Conservation (phyloP, 1,140 invertebrate species). For the Diachasmimorpha longicaudata region DNA sequence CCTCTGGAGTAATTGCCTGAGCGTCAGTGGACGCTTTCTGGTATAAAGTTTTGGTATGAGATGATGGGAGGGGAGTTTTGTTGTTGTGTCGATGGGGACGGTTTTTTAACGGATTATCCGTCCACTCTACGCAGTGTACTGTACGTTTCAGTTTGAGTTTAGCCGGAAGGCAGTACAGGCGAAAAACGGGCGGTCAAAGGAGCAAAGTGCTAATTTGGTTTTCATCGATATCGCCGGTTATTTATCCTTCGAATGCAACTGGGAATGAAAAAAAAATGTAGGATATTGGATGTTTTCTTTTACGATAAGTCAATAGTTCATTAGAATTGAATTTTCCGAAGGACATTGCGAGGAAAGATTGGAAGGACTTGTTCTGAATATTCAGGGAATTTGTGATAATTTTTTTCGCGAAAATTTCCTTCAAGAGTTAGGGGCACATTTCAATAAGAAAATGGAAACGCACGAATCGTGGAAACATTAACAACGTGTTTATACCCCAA, state of each 20-base stretch:
- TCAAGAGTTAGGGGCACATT: background rate
- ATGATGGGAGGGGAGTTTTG: background rate
- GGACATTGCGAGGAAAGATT: too few relatives aligned
- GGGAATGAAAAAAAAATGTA: background rate
- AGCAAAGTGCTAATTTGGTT: conserved; percentile 22
- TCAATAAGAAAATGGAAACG: background rate
- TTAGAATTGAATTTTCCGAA: too few relatives aligned
- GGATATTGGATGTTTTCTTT: too few relatives aligned
- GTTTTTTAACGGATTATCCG: conserved; percentile 28
- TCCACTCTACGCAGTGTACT: background rate
- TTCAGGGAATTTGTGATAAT: too few relatives aligned
- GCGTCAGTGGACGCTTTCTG: conserved; percentile 27
- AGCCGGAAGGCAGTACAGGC: background rate
- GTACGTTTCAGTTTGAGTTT: conserved; percentile 17
- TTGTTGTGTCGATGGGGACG: conserved; percentile 16
- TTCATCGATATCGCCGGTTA: background rate
- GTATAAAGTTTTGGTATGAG: conserved; percentile 16
- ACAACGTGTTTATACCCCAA: conserved; percentile 27
- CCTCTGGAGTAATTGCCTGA: conserved; percentile 41
- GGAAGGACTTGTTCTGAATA: too few relatives aligned
- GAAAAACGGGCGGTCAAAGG: conserved; percentile 16
- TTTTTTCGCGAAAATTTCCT: too few relatives aligned
- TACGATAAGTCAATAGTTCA: too few relatives aligned
- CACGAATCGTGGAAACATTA: conserved; percentile 31
- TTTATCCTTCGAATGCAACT: conserved; percentile 9